Evolutionary conservation across 64 coral and sea anemone species (phyloP).

Genomic region (Porites australiensis): DNA sequence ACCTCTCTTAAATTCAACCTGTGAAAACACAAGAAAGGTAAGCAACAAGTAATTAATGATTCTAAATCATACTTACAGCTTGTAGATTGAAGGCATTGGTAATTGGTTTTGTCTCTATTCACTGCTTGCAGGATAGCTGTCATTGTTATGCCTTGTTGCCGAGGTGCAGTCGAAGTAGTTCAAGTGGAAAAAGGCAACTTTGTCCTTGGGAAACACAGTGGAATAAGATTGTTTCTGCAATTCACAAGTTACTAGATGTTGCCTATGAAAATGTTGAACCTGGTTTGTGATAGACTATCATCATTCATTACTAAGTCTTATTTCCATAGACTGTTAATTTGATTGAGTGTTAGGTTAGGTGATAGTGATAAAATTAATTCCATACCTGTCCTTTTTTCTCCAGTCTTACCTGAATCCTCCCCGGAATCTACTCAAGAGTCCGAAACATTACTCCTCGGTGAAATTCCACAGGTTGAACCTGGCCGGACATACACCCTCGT

Average conservation of each 20-base stretch:
- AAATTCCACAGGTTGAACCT: conserved; percentile 58
- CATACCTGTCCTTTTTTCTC: background rate
- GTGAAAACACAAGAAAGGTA: conserved; percentile 30
- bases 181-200: conserved; percentile 38
- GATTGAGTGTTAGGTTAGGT: no score
- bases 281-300: background rate
- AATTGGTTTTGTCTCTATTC: background rate
- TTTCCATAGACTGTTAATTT: no score
- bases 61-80: no score
- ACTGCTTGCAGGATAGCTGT: conserved; percentile 33
- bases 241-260: conserved; percentile 63
- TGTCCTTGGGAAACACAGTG: conserved; percentile 62
- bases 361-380: no score
- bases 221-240: conserved; percentile 39
- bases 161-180: conserved; percentile 55
- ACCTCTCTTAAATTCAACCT: background rate
- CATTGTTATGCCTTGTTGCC: conserved; percentile 67
- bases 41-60: no score
- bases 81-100: background rate
- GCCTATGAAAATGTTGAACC: conserved; percentile 57
- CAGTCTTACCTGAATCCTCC: background rate
- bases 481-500: conserved; percentile 56
- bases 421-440: background rate
- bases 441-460: conserved; percentile 37
- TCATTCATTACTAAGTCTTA: no score